Evolutionary conservation across 2,797 vertebrate genomes (phyloP), one percentile per base, ranked within the genome.

Genomic region (Hyperoplus immaculatus): DNA sequence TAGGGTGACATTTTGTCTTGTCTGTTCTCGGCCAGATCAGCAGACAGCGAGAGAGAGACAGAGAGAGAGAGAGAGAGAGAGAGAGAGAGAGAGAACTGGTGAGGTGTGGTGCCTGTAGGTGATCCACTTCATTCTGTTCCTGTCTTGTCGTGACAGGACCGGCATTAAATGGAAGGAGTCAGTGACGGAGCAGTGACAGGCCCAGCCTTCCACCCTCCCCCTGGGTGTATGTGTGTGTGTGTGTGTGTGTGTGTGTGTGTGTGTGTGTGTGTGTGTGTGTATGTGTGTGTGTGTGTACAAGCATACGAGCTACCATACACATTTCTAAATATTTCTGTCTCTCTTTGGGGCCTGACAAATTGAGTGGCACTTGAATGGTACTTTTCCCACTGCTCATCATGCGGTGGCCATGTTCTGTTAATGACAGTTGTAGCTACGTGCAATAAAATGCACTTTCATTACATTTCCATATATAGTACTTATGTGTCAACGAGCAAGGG

Each of bases 111-210:
- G 95, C 95, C 96, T 97, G 88, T 89, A 93, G 93, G 92, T 95
- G 95, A 96, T 95, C 95, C 95, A 95, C 95, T 95, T 95, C 96
- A 95, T 95, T 96, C 96, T 93, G 91, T 95, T 92, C 90, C 95
- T 88, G 91, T 96, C 97, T 96, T 98, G 97, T 98, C 95, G 94
- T 96, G 96, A 98, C 97, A 97, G 95, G 97, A 94, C 95, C 94
- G 88, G 96, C 95, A 94, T 97, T 96, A 96, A 94, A 92, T 94
- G 87, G 89, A 93, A 87, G 92, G 92, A 90, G 95, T 90, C 89
- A 94, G 95, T 95, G 96, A 96, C 95, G 95, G 95, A 94, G 92
- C 95, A 96, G 97, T 97, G 97, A 97, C 97, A 97, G 94, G 90
- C 86, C 92, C 92, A 86, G 36, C 93, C 94, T 94, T 94, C 91